Conservation (phyloP, 2,797 vertebrate genomes). For the Chromobotia macracanthus region DNA sequence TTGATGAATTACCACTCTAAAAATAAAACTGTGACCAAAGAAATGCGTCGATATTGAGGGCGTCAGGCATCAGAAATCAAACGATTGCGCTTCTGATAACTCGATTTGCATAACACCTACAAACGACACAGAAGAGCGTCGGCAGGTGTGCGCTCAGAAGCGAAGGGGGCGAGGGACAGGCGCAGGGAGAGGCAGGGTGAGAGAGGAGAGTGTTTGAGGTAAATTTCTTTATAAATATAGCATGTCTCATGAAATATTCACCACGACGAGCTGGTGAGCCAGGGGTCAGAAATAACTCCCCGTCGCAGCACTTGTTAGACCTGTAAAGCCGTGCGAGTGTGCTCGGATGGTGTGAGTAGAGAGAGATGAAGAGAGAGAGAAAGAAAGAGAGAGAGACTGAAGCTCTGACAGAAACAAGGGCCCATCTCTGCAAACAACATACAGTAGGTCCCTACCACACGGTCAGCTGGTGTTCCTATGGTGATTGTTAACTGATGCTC, state of each 20-base stretch:
- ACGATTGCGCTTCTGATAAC: conserved; percentile 21
- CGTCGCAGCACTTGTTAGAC: conserved; percentile 57
- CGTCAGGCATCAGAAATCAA: conserved; percentile 11
- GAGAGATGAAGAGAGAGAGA: conserved; percentile 8
- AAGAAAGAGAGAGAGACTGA: conserved; percentile 37
- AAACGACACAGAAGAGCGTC: conserved; percentile 15
- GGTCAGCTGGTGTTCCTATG: conserved; percentile 28
- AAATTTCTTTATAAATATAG: conserved; percentile 64
- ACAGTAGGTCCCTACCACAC: conserved; percentile 14
- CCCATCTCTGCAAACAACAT: conserved; percentile 38
- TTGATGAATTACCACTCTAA: conserved; percentile 9
- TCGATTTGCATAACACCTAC: conserved; percentile 31
- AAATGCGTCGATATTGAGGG: conserved; percentile 5
- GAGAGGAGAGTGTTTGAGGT: conserved; percentile 51
- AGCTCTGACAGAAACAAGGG: conserved; percentile 41
- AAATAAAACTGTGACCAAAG: conserved; percentile 16
- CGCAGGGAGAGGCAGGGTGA: conserved; percentile 28
- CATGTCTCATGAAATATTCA: conserved; percentile 64
- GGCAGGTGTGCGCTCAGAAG: conserved; percentile 25
- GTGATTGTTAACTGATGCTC: conserved; percentile 21
- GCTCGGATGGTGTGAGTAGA: conserved; percentile 26
- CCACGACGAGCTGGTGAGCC: conserved; percentile 46
- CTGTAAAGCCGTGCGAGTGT: conserved; percentile 56
- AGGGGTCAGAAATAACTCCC: conserved; percentile 60
- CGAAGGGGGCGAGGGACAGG: conserved; percentile 9